These are phyloP conservation scores for Scaptomyza cyrtandrae DNA, from an alignment of 2,888 invertebrate species.

Conservation along the genomic window DNA sequence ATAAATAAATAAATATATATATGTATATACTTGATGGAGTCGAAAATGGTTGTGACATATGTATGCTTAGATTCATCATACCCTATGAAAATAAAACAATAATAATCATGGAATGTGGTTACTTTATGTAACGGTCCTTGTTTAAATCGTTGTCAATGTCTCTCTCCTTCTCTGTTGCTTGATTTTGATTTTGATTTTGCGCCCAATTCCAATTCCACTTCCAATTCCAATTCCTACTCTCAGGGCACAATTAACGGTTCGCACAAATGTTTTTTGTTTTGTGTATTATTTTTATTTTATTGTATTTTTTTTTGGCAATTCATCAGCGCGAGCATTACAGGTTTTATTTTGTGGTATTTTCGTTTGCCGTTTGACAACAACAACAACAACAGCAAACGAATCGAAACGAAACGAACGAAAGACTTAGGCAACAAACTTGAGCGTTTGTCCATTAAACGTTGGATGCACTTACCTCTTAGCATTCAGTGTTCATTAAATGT, in stretches of 20 bases:
- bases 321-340: conserved; percentile 8
- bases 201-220: conserved; percentile 24
- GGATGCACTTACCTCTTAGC: conserved; percentile 63
- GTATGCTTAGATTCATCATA: too few relatives aligned
- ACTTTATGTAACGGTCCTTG: conserved; percentile 75
- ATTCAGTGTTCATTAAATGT: conserved; percentile 32
- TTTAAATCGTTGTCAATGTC: conserved; percentile 56
- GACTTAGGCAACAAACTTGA: conserved; percentile 57
- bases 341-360: conserved; percentile 17
- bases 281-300: conserved; percentile 1
- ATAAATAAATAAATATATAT: too few relatives aligned
- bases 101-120: conserved; percentile 22
- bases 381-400: too few relatives aligned
- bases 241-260: conserved; percentile 51
- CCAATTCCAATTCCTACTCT: conserved; percentile 2
- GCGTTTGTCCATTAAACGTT: neutral
- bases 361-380: neutral
- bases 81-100: too few relatives aligned
- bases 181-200: neutral
- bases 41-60: too few relatives aligned
- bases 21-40: too few relatives aligned
- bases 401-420: too few relatives aligned
- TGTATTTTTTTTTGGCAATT: conserved; percentile 14
- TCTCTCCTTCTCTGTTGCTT: conserved; percentile 6
- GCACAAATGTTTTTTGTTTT: too few relatives aligned